Conservation (phyloP, 2,888 invertebrate species). For the Chrysodeixis includens region DNA sequence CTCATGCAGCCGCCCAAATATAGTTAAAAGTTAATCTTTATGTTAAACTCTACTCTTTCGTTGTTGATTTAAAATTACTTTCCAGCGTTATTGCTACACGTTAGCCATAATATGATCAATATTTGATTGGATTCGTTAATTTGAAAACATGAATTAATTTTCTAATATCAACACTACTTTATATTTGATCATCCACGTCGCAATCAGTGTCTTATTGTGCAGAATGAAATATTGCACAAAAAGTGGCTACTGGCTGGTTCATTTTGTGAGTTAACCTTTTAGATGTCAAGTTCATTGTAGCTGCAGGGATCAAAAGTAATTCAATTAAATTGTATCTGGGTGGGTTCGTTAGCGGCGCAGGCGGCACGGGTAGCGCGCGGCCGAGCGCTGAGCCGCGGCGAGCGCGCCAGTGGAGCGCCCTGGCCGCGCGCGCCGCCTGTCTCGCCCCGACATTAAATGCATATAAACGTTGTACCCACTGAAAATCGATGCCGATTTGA, state of each 20-base stretch:
- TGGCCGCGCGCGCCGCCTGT: conserved; percentile 63
- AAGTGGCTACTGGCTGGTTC: background rate
- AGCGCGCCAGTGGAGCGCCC: conserved; percentile 40
- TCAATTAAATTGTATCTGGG: conserved; percentile 72
- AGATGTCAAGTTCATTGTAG: conserved; percentile 50
- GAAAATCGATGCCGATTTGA: conserved; percentile 87
- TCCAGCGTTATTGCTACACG: conserved; percentile 58
- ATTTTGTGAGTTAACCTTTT: conserved; percentile 34
- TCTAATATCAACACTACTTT: conserved; percentile 32
- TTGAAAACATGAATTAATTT: conserved; percentile 46
- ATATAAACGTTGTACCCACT: conserved; percentile 81
- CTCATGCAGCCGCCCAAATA: conserved; percentile 69
- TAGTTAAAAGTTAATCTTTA: conserved; percentile 55
- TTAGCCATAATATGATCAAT: conserved; percentile 37
- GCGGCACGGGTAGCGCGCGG: conserved; percentile 19
- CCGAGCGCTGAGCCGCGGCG: conserved; percentile 49
- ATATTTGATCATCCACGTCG: conserved; percentile 12
- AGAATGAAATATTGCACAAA: conserved; percentile 21
- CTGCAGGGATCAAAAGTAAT: conserved; percentile 63
- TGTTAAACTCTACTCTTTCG: conserved; percentile 61
- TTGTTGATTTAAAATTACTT: conserved; percentile 67
- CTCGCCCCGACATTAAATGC: conserved; percentile 76
- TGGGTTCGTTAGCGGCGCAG: conserved; percentile 69
- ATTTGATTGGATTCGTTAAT: conserved; percentile 58
- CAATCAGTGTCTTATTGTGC: conserved; percentile 13